Evolutionary conservation across 2,888 invertebrate species (phyloP), one percentile per base, ranked within the genome.

Genomic region (Lamellibrachia satsuma): DNA sequence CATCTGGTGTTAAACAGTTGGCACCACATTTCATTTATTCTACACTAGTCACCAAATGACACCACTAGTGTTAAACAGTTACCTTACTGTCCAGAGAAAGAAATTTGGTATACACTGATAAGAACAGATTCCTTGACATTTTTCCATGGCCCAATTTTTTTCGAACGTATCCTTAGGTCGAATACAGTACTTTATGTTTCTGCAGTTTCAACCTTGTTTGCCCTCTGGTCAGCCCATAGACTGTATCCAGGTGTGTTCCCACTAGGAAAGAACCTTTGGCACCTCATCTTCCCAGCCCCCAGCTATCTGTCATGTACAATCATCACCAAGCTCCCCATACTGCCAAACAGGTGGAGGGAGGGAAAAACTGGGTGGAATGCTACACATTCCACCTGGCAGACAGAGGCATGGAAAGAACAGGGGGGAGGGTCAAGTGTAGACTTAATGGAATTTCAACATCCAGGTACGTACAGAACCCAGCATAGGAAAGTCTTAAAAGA

Each of bases 291-390:
- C 75, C 75, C 11, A 6, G 22, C 75, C 3, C 2, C 75, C 75
- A 75, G 75, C 75, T n/a, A 75, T 75, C 22, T 75, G 75, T 75
- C 75, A 75, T 22, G 75, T 75, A 75, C 75, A 75, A 75, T 75
- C 75, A 75, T 75, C 75, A 11, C 75, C 22, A n/a, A n/a, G 22
- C 75, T 75, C 75, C 75, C 75, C 75, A 22, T 22, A 22, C 75
- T 2, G 75, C 15, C 75, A 75, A 75, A 75, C 75, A 75, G 75
- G 75, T 75, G 75, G 22, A 75, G 60, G 57, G 57, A 15, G 15
- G 57, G 57, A 57, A 57, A 57, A 57, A 57, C 57, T 57, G 57
- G 75, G 22, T 75, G 75, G 75, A 15, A 75, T 75, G 15, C 15
- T 75, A 75, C 75, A 75, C 15, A 75, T 75, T 75, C 75, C 75